Evolutionary conservation across 1,140 invertebrate species (phyloP).

Genomic region (Drosophila burlai): DNA sequence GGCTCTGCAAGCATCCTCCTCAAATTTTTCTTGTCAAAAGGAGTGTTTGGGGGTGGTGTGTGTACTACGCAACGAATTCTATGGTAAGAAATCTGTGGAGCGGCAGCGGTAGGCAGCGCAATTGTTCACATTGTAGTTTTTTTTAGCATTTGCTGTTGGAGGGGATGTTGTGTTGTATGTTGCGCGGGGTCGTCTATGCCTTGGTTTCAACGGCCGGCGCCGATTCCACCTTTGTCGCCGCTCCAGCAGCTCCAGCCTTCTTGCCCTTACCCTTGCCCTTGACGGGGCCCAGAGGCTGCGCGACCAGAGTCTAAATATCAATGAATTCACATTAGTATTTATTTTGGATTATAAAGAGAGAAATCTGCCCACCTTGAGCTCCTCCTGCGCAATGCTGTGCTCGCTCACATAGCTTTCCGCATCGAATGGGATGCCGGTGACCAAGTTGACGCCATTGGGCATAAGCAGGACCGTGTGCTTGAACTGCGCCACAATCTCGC

Average conservation of each 20-base stretch:
- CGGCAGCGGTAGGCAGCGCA: slow-evolving; percentile 76
- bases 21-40: slow-evolving; percentile 32
- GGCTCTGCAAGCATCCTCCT: slow-evolving; percentile 25
- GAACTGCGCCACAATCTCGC: slow-evolving; percentile 98
- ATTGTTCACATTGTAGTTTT: slow-evolving; percentile 68
- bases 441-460: slow-evolving; percentile 97
- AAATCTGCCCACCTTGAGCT: slow-evolving; percentile 87
- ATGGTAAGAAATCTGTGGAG: slow-evolving; percentile 62
- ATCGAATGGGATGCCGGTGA: slow-evolving; percentile 97
- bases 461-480: slow-evolving; percentile 99
- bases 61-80: slow-evolving; percentile 54
- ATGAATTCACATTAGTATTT: not conserved
- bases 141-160: slow-evolving; percentile 27
- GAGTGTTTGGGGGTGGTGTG: not conserved
- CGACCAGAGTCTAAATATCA: slow-evolving; percentile 62
- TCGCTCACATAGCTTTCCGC: slow-evolving; percentile 92
- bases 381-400: slow-evolving; percentile 92
- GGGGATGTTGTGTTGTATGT: slow-evolving; percentile 14
- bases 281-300: slow-evolving; percentile 74
- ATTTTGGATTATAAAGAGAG: no score
- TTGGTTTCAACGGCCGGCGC: slow-evolving; percentile 82
- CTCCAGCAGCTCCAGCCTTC: slow-evolving; percentile 60
- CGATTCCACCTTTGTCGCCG: slow-evolving; percentile 76
- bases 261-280: slow-evolving; percentile 83
- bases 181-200: slow-evolving; percentile 62